These are phyloP conservation scores for Aelia acuminata DNA, from an alignment of 2,888 invertebrate species.

Conservation along the genomic window DNA sequence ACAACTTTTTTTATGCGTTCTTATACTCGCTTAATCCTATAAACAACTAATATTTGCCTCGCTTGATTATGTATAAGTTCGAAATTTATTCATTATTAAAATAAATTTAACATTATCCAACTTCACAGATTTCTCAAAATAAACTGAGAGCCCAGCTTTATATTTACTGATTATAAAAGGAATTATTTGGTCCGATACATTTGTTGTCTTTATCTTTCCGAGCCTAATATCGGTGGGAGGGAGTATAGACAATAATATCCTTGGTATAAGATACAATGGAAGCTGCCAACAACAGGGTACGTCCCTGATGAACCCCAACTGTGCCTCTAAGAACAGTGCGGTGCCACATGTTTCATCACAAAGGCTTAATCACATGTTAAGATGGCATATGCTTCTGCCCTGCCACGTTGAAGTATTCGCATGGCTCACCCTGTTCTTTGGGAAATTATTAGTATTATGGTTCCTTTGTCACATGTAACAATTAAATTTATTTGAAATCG, in stretches of 20 bases:
- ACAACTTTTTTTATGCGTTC: no score
- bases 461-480: no score
- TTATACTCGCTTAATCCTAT: no score
- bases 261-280: not conserved
- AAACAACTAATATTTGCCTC: no score
- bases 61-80: no score
- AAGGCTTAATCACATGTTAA: slow-evolving; percentile 5
- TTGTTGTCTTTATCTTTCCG: not conserved
- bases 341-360: not conserved
- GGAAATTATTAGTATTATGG: not conserved
- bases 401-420: not conserved
- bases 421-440: not conserved
- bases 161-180: no score
- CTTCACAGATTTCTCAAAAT: no score
- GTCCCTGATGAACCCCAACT: not conserved
- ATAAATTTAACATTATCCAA: no score
- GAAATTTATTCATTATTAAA: no score
- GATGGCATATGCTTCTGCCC: not conserved
- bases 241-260: not conserved
- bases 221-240: no score
- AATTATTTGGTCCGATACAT: not conserved
- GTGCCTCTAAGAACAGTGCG: not conserved
- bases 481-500: no score
- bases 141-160: no score
- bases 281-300: not conserved